Evolutionary conservation across 2,888 invertebrate species (phyloP).

Genomic region (Mimachlamys varia): DNA sequence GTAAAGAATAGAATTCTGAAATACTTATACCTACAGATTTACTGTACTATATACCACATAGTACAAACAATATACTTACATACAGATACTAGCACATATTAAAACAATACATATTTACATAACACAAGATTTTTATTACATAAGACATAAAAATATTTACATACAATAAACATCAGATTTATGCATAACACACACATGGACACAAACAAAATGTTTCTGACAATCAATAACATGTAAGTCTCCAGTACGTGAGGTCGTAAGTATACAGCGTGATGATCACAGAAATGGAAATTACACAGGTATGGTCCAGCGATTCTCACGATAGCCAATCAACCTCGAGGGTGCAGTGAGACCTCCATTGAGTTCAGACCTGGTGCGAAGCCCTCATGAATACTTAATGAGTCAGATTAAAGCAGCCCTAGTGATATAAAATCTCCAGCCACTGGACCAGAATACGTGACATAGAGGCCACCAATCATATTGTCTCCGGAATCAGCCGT

Average conservation of each 20-base stretch:
- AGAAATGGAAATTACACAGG: not conserved
- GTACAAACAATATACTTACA: no score
- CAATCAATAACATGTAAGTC: not conserved
- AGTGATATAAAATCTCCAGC: not conserved
- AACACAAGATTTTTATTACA: no score
- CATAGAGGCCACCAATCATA: not conserved
- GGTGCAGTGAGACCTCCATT: not conserved
- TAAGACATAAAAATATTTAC: no score
- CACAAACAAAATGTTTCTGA: not conserved
- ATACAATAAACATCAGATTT: no score
- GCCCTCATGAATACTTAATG: not conserved
- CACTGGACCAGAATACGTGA: not conserved
- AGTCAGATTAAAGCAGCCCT: not conserved
- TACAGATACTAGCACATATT: no score
- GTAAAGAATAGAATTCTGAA: no score
- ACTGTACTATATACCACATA: no score
- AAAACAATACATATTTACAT: no score
- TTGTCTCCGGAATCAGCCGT: not conserved
- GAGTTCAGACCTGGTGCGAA: not conserved
- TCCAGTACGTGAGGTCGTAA: not conserved
- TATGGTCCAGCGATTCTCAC: slow-evolving; percentile 10
- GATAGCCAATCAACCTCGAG: not conserved
- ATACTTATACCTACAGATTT: no score
- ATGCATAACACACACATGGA: not conserved
- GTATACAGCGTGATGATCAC: not conserved